These are phyloP conservation scores for Aporrectodea caliginosa DNA, from an alignment of 1,140 invertebrate genomes.

Conservation along the genomic window DNA sequence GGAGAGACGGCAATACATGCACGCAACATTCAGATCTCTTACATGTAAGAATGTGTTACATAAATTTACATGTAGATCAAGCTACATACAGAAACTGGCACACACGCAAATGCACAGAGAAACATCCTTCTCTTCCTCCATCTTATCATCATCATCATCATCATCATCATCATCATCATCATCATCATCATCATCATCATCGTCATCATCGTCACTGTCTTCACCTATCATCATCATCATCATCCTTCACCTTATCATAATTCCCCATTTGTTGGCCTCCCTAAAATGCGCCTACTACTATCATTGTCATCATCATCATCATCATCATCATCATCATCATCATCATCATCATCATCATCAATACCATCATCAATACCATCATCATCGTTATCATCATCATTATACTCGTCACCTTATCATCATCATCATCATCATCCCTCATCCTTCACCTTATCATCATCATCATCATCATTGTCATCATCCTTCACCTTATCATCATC, in stretches of 20 bases:
- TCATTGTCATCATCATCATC: constrained; percentile 14
- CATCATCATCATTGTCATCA: constrained; percentile 12
- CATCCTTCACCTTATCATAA: constrained; percentile 9
- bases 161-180: constrained; percentile 7
- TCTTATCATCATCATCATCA: constrained; percentile 5
- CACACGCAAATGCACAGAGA: no score
- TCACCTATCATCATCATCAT: constrained; percentile 16
- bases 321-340: constrained; percentile 15
- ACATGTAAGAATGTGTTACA: no score
- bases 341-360: not conserved
- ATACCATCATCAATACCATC: not conserved
- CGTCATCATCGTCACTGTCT: constrained; percentile 3
- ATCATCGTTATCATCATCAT: no score
- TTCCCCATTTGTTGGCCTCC: no score
- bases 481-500: constrained; percentile 5
- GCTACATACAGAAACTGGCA: no score
- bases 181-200: constrained; percentile 7
- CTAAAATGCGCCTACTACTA: no score
- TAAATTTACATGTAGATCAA: no score
- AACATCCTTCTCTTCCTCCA: no score
- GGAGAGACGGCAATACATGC: no score
- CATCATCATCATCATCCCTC: no score
- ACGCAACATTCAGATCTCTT: no score
- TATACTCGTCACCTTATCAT: no score
- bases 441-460: not conserved